phyloP scores from a whole-genome alignment of 2,797 vertebrate genomes.

The Staurois parvus region DNA sequence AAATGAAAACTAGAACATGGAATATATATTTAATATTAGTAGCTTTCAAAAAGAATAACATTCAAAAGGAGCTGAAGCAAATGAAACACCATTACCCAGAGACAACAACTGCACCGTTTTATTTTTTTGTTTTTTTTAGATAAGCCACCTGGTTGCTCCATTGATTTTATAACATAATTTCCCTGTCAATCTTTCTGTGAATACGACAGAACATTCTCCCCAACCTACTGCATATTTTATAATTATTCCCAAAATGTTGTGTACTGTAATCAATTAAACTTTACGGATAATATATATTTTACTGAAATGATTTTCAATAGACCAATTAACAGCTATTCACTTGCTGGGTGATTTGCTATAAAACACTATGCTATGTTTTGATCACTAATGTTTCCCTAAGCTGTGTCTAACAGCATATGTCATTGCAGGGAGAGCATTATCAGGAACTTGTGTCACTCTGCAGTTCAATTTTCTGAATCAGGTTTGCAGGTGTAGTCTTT shows the following conservation, averaged over 20 bases:
- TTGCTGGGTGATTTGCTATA: not conserved
- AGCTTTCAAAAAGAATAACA: too few species aligned
- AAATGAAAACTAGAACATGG: too few species aligned
- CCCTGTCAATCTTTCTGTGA: not conserved
- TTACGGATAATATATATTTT: not conserved
- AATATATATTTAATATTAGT: too few species aligned
- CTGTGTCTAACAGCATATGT: not conserved
- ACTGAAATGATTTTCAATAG: not conserved
- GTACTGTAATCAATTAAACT: not conserved
- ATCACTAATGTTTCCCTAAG: slow-evolving; percentile 4
- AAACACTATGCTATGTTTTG: not conserved
- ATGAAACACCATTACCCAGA: too few species aligned
- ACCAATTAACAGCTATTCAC: not conserved
- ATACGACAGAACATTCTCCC: not conserved
- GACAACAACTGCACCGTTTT: too few species aligned
- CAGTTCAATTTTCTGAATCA: slow-evolving; percentile 25
- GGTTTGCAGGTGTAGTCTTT: slow-evolving; percentile 7
- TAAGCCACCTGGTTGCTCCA: not conserved
- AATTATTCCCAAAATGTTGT: not conserved
- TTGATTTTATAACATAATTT: not conserved
- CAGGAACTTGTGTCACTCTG: not conserved
- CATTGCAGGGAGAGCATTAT: not conserved
- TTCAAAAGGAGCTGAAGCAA: too few species aligned
- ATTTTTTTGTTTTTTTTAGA: too few species aligned
- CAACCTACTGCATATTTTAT: not conserved